A percentile compares a stretch with the other conserved stretches of the same genome.
phyloP scores from a whole-genome alignment of 1,140 invertebrate genomes.

The Drosophila parabipectinata region DNA sequence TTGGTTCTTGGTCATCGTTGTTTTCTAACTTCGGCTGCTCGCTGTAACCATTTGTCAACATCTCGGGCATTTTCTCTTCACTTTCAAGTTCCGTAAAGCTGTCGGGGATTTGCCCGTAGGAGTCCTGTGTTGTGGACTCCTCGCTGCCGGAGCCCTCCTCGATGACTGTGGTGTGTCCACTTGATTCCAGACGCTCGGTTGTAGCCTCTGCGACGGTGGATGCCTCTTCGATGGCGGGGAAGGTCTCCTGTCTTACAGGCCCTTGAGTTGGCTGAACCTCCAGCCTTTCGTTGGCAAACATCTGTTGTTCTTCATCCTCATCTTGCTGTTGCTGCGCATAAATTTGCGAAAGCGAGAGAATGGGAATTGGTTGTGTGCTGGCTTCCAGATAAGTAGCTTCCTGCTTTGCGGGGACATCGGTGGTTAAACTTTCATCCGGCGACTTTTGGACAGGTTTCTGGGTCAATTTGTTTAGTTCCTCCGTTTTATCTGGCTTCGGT shows the following conservation, averaged over 20 bases:
- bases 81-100: slow-evolving; percentile 36
- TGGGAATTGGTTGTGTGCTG: slow-evolving; percentile 47
- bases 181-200: slow-evolving; percentile 17
- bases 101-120: slow-evolving; percentile 7
- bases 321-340: slow-evolving; percentile 77
- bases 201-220: slow-evolving; percentile 13
- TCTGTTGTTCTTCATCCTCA: slow-evolving; percentile 59
- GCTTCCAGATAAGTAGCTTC: slow-evolving; percentile 50
- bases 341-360: slow-evolving; percentile 73
- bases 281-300: slow-evolving; percentile 48
- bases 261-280: slow-evolving; percentile 43
- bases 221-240: background rate
- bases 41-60: slow-evolving; percentile 70
- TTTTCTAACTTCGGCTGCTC: slow-evolving; percentile 46
- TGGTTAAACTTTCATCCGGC: slow-evolving; percentile 30
- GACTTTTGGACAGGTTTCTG: slow-evolving; percentile 8
- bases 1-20: slow-evolving; percentile 6
- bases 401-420: slow-evolving; percentile 18
- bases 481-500: slow-evolving; percentile 30
- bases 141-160: slow-evolving; percentile 31
- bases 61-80: slow-evolving; percentile 65
- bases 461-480: slow-evolving; percentile 3
- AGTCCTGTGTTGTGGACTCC: slow-evolving; percentile 32
- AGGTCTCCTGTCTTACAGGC: slow-evolving; percentile 43
- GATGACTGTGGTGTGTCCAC: slow-evolving; percentile 34